phyloP scores from a whole-genome alignment of 2,113 vertebrate genomes.

The Hipposideros armiger region DNA sequence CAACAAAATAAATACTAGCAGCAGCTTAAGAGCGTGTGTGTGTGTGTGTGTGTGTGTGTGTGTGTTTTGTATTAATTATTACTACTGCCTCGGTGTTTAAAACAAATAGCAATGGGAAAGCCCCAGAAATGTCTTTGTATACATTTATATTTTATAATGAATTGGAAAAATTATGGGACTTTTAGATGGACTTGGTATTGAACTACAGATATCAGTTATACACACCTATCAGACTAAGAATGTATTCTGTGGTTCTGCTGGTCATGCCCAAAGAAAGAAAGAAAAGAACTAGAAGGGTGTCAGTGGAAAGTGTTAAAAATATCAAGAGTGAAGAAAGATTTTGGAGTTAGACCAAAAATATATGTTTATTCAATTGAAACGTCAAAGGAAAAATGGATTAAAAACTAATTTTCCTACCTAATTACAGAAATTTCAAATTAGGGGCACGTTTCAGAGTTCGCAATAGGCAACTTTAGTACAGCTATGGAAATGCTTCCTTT shows the following conservation, averaged over 20 bases:
- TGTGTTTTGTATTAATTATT: background rate
- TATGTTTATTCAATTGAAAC: constrained; percentile 46
- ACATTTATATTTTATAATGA: constrained; percentile 52
- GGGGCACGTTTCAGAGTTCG: background rate
- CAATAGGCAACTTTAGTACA: background rate
- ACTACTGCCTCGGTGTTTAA: constrained; percentile 26
- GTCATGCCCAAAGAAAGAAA: constrained; percentile 52
- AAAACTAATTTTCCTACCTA: constrained; percentile 44
- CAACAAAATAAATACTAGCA: constrained; percentile 56
- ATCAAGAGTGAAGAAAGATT: constrained; percentile 21
- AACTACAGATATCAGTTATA: background rate
- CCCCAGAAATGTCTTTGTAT: constrained; percentile 1
- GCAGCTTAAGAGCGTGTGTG: background rate
- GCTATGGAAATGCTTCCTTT: constrained; percentile 30
- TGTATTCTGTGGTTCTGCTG: constrained; percentile 48
- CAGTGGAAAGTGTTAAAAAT: constrained; percentile 44
- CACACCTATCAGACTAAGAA: background rate
- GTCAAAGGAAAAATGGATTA: constrained; percentile 22
- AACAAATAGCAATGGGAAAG: constrained; percentile 36
- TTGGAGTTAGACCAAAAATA: constrained; percentile 55
- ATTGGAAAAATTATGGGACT: background rate
- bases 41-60: background rate
- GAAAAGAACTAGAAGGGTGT: background rate
- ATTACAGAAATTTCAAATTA: constrained; percentile 62
- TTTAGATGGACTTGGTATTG: constrained; percentile 46